Conservation (phyloP, 2,888 invertebrate species). For the Himalopsyche tibetana region DNA sequence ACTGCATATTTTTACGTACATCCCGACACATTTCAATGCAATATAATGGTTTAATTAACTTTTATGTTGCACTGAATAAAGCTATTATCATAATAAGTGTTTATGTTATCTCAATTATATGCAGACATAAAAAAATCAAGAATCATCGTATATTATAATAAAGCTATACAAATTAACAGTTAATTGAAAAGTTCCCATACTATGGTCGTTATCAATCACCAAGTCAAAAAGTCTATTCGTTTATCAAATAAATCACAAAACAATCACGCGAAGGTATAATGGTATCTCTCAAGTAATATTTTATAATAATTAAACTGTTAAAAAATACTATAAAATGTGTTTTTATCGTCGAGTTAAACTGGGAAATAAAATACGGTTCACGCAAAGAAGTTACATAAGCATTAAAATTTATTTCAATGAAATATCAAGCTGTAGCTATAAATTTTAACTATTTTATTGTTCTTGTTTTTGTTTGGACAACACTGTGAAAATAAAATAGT, state of each 20-base stretch:
- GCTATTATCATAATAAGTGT: neutral
- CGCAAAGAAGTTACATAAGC: slow-evolving; percentile 14
- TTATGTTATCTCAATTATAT: slow-evolving; percentile 22
- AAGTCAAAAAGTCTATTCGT: slow-evolving; percentile 19
- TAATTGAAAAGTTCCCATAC: slow-evolving; percentile 36
- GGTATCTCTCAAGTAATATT: neutral
- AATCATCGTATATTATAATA: neutral
- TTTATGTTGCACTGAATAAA: too few species aligned
- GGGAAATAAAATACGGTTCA: slow-evolving; percentile 33
- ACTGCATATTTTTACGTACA: too few species aligned
- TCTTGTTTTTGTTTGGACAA: slow-evolving; percentile 17
- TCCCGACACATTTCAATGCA: too few species aligned
- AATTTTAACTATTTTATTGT: slow-evolving; percentile 22
- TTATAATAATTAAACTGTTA: neutral
- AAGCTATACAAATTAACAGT: neutral
- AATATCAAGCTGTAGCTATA: neutral
- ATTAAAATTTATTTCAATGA: slow-evolving; percentile 2
- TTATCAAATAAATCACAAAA: slow-evolving; percentile 37
- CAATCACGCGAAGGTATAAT: slow-evolving; percentile 40
- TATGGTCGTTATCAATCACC: slow-evolving; percentile 18
- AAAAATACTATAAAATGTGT: neutral
- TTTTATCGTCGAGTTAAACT: neutral
- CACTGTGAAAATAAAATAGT: neutral
- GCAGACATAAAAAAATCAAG: neutral
- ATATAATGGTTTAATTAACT: too few species aligned